Evolutionary conservation across 2,797 vertebrate species (phyloP).

Genomic region (Labeo calbasu): DNA sequence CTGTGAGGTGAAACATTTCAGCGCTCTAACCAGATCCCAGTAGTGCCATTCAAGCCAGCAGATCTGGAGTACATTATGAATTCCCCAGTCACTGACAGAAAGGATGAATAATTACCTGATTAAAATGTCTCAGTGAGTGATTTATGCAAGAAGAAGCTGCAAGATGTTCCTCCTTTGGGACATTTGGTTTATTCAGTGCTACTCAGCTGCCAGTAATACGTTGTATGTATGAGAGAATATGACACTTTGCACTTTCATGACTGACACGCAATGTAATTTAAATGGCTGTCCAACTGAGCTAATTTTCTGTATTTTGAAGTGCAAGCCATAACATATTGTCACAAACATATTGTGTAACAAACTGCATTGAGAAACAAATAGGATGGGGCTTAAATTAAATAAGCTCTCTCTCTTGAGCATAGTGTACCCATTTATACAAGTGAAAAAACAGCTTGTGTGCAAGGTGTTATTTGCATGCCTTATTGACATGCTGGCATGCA

Average conservation of each 20-base stretch:
- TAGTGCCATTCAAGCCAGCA: slow-evolving; percentile 38
- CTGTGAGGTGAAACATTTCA: slow-evolving; percentile 31
- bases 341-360: slow-evolving; percentile 11
- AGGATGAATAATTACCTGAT: slow-evolving; percentile 40
- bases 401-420: background rate
- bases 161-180: slow-evolving; percentile 26
- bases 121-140: slow-evolving; percentile 44
- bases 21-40: slow-evolving; percentile 35
- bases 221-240: slow-evolving; percentile 22
- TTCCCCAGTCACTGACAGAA: slow-evolving; percentile 39
- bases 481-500: background rate
- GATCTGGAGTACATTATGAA: slow-evolving; percentile 38
- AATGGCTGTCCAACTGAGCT: slow-evolving; percentile 14
- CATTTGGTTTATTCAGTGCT: slow-evolving; percentile 19
- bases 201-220: slow-evolving; percentile 17
- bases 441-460: background rate
- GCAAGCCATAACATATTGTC: background rate
- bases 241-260: slow-evolving; percentile 1
- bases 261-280: background rate
- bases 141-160: slow-evolving; percentile 43
- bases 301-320: background rate
- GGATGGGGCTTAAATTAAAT: slow-evolving; percentile 5
- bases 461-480: slow-evolving; percentile 13
- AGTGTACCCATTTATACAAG: background rate
- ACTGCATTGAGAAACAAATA: background rate